Conservation (phyloP, 1,140 invertebrate species). For the Pseudobourletiella spinata region DNA sequence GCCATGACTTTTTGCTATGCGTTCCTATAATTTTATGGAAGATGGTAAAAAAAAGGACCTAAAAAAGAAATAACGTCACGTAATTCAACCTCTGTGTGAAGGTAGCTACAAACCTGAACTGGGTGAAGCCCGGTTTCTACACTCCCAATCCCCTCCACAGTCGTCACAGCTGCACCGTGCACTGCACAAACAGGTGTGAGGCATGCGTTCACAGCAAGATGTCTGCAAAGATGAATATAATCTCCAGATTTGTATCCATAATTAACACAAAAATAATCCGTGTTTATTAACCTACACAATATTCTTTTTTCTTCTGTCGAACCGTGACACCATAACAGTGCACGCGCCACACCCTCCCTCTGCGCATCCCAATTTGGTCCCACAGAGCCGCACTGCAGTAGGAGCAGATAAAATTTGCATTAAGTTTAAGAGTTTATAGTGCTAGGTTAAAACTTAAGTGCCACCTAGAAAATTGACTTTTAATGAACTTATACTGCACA, state of each 20-base stretch:
- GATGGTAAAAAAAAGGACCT: not conserved
- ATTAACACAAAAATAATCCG: too few species aligned
- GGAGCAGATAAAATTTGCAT: slow-evolving; percentile 22
- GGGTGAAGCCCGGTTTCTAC: slow-evolving; percentile 38
- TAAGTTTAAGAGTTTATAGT: too few species aligned
- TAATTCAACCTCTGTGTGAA: slow-evolving; percentile 10
- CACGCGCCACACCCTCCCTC: slow-evolving; percentile 89
- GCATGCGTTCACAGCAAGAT: slow-evolving; percentile 82
- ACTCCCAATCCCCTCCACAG: slow-evolving; percentile 62
- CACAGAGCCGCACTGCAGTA: slow-evolving; percentile 61
- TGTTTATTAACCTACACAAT: slow-evolving; percentile 12
- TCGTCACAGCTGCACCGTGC: slow-evolving; percentile 77
- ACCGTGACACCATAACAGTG: slow-evolving; percentile 74
- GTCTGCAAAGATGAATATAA: slow-evolving; percentile 46
- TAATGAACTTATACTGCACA: too few species aligned
- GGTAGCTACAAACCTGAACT: too few species aligned
- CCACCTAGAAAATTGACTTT: too few species aligned
- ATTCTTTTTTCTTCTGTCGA: not conserved
- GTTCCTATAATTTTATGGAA: slow-evolving; percentile 12
- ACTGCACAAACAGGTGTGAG: slow-evolving; percentile 71
- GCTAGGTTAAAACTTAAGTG: too few species aligned
- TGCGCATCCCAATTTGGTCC: slow-evolving; percentile 83
- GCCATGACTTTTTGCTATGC: slow-evolving; percentile 41
- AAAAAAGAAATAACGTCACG: not conserved
- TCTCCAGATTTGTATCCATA: too few species aligned